Evolutionary conservation across 2,888 invertebrate species (phyloP), one percentile per base, ranked within the genome.

Genomic region (Catocala sponsa): DNA sequence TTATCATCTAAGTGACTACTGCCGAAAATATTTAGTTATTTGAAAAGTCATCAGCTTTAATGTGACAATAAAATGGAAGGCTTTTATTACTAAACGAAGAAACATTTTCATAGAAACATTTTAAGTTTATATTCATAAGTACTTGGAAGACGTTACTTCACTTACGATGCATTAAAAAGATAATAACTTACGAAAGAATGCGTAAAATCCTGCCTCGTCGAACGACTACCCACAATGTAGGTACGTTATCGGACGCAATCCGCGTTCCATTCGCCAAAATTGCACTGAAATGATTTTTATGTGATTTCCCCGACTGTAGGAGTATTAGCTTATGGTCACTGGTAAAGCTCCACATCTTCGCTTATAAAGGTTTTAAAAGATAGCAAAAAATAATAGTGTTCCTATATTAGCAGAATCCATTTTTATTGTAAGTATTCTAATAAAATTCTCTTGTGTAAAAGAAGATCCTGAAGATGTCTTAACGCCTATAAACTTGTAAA

Each of bases 301-400:
- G 72, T 80, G 80, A 82, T 84, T 86, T 85, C 79, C 79, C 80
- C 77, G 80, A 74, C 83, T 82, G 46, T 46, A 84, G 83, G 33
- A 12, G 12, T 35, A 4, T 35, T 35, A 6, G 12, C 11, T 6
- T 35, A 50, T 12, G 35, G 13, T 2, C 11, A 50, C 9, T 35
- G 13, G 13, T 10, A 5, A 6, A 35, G 12, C 35, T 35, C 13
- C 11, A 38, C 7, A 9, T 38, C 35, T 38, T 38, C 7, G 9
- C 35, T 38, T 38, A 38, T 38, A 38, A 38, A 38, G 9, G 5
- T 38, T 38, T 0, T 7, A 38, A 1, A 35, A 35, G 7, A 35
- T 7, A 6, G 35, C 4, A 7, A 35, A 6, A 0, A 6, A 38
- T 38, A 38, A 7, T 7, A 5, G 5, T 35, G 0, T 35, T 35